Base-by-base conservation (phyloP, 2,888 invertebrate species). In the Marasmarcha lunaedactyla region DNA sequence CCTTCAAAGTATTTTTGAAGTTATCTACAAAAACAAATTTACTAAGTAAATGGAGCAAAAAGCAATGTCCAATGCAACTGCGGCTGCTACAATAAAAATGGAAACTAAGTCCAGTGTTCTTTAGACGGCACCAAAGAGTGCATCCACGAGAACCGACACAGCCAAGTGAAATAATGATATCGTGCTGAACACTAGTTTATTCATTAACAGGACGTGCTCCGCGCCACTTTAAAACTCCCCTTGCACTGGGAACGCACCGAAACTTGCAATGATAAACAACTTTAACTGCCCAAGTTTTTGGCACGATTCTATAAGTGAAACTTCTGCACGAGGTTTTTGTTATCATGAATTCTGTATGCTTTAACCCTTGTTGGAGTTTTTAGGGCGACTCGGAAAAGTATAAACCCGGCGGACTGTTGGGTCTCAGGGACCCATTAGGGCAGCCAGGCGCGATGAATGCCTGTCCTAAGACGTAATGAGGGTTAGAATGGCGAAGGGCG, bases 221-320 rank as follows among this genome's bases (percentile, higher is more conserved):
- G 30, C n/a, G 30, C n/a, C 30, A 30, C 30, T 30, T 30, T n/a
- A 30, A 30, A 30, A 30, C 30, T 20, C 7, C 7, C 3, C 20
- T 30, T 30, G 11, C 30, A 30, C n/a, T 30, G 9, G 30, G 10
- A 30, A 30, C 11, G 30, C 11, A 30, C 30, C n/a, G 30, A n/a
- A 30, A 30, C 30, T 30, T 30, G 30, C 11, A 30, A 30, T 30
- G 30, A 30, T 30, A 30, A 30, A 30, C 10, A 30, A 30, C 30
- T n/a, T 30, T 30, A 30, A 30, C 30, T 30, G 11, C 30, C 30
- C n/a, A 30, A 30, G 30, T 30, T 30, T 30, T 11, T 30, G n/a
- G 20, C 4, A 5, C 7, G 20, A 5, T 20, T 7, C 20, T 20
- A 20, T 20, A 20, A 20, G 20, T 20, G 20, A 20, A 20, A 20